Evolutionary conservation across 1,140 invertebrate genomes (phyloP).

Genomic region (Epicauta chinensis): DNA sequence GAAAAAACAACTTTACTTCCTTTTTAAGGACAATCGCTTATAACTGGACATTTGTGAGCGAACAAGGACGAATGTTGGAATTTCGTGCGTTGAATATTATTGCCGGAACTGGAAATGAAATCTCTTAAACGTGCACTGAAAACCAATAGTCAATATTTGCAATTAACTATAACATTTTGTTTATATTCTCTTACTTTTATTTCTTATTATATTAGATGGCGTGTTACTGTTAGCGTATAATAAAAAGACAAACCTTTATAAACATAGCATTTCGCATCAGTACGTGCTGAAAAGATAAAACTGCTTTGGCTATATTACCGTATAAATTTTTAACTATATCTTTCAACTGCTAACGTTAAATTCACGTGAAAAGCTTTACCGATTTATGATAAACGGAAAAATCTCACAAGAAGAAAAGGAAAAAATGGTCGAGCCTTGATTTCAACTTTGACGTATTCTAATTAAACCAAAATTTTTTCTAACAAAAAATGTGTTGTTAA

Average conservation of each 20-base stretch:
- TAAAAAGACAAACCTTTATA: too few relatives aligned
- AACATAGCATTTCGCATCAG: slow-evolving; percentile 7
- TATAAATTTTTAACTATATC: slow-evolving; percentile 15
- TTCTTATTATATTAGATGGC: slow-evolving; percentile 10
- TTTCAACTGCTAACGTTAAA: slow-evolving; percentile 2
- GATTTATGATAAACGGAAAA: slow-evolving; percentile 6
- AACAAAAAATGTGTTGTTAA: too few relatives aligned
- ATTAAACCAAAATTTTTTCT: slow-evolving; percentile 1
- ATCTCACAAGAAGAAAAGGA: background rate
- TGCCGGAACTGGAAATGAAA: slow-evolving; percentile 21
- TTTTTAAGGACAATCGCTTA: slow-evolving; percentile 18
- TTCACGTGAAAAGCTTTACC: slow-evolving; percentile 11
- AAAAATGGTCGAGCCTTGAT: slow-evolving; percentile 1
- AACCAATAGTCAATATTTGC: slow-evolving; percentile 16
- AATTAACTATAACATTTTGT: slow-evolving; percentile 6
- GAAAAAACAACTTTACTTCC: slow-evolving; percentile 12
- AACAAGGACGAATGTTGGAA: slow-evolving; percentile 18
- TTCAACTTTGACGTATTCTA: slow-evolving; percentile 13
- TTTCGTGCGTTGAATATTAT: slow-evolving; percentile 16
- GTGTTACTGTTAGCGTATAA: slow-evolving; percentile 1
- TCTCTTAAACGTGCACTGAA: slow-evolving; percentile 17
- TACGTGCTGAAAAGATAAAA: slow-evolving; percentile 11
- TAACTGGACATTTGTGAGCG: slow-evolving; percentile 21
- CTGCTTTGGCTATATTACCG: slow-evolving; percentile 11
- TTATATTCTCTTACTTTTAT: slow-evolving; percentile 4